Evolutionary conservation across 2,888 invertebrate genomes (phyloP).

Genomic region (Leptopilina syphax): DNA sequence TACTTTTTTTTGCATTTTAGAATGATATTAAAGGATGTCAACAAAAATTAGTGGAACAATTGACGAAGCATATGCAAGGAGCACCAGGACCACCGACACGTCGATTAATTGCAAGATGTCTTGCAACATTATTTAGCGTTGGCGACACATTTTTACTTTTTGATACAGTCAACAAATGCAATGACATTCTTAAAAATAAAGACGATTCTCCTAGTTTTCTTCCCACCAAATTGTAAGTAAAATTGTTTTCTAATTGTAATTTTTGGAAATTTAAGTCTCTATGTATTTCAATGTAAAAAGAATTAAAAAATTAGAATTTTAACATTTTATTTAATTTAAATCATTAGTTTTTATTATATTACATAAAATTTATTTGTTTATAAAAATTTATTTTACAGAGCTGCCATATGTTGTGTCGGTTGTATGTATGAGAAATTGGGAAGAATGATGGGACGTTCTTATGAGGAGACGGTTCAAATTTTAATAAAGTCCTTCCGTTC

Average conservation of each 20-base stretch:
- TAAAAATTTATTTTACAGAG: conserved; percentile 79
- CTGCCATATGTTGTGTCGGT: conserved; percentile 96
- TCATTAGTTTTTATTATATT: too few species aligned
- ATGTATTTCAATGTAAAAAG: too few species aligned
- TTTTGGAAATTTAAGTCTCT: background rate
- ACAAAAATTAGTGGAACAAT: conserved; percentile 95
- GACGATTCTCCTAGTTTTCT: conserved; percentile 98
- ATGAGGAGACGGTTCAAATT: conserved; percentile 97
- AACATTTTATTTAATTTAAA: too few species aligned
- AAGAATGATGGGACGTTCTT: conserved; percentile 98
- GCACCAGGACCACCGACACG: conserved; percentile 96
- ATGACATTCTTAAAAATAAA: conserved; percentile 96
- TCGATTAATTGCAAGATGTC: conserved; percentile 91
- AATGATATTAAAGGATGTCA: conserved; percentile 98
- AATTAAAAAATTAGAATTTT: too few species aligned
- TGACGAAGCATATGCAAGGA: conserved; percentile 92
- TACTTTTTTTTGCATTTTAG: conserved; percentile 78
- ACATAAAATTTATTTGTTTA: background rate
- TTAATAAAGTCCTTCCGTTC: conserved; percentile 93
- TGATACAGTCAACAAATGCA: conserved; percentile 98
- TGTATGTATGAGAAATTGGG: conserved; percentile 99
- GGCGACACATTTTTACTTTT: conserved; percentile 98
- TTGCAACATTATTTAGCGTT: conserved; percentile 96
- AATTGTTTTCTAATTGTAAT: too few species aligned
- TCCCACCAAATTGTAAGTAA: conserved; percentile 91